Conservation (phyloP, 2,797 vertebrate genomes). For the Picus viridis region DNA sequence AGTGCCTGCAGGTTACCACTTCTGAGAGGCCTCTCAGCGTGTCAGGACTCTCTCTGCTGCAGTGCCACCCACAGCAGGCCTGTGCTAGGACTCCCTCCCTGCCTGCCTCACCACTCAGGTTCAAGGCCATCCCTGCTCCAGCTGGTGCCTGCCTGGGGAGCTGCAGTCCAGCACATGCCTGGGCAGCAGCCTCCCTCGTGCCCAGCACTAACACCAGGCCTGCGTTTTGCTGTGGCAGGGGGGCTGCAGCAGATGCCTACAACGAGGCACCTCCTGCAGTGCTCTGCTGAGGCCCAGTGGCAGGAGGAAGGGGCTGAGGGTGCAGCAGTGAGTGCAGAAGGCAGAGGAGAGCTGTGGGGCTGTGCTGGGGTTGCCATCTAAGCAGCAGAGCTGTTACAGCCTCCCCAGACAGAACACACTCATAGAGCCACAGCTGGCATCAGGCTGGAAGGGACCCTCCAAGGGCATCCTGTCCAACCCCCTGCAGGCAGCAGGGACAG, state of each 20-base stretch:
- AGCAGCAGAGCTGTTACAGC: neutral
- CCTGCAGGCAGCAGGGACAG: too few relatives aligned
- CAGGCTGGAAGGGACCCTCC: too few relatives aligned
- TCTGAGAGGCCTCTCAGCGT: neutral
- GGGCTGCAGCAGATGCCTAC: neutral
- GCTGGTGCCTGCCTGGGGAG: too few relatives aligned
- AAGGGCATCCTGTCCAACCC: too few relatives aligned
- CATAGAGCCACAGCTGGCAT: too few relatives aligned
- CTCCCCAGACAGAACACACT: too few relatives aligned
- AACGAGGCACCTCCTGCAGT: neutral
- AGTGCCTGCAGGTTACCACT: neutral
- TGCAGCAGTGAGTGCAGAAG: neutral
- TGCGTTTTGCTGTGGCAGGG: neutral
- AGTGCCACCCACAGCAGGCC: neutral
- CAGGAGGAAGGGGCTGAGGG: neutral
- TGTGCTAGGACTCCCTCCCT: neutral
- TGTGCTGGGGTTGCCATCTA: neutral
- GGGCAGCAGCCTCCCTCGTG: too few relatives aligned
- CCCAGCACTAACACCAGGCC: neutral
- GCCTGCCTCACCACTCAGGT: neutral
- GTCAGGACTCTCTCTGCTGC: neutral
- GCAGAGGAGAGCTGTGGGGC: neutral
- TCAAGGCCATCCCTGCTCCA: neutral
- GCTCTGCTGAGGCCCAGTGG: neutral
- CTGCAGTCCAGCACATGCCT: accelerated